phyloP scores from a whole-genome alignment of 2,797 vertebrate species.

The Distichodus sexfasciatus region DNA sequence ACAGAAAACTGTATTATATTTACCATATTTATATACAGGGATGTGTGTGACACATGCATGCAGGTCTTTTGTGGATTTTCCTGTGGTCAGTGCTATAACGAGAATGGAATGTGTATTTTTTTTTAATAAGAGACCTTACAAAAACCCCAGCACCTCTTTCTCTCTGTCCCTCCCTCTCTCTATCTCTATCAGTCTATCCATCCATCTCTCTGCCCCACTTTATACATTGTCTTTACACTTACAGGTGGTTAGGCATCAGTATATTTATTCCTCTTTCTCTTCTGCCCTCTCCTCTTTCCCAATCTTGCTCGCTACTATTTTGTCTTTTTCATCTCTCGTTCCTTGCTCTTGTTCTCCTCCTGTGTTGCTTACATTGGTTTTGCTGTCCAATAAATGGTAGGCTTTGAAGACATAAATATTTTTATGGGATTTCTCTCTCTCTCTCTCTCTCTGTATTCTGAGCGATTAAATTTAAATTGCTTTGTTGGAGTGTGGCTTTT shows the following conservation, averaged over 20 bases:
- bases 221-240: slow-evolving; percentile 50
- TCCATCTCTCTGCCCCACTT: slow-evolving; percentile 14
- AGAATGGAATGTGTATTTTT: slow-evolving; percentile 76
- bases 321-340: slow-evolving; percentile 54
- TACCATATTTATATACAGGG: slow-evolving; percentile 13
- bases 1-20: too few relatives aligned
- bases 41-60: slow-evolving; percentile 7
- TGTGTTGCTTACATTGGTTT: slow-evolving; percentile 42
- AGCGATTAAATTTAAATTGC: slow-evolving; percentile 63
- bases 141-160: slow-evolving; percentile 75
- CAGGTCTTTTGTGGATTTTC: slow-evolving; percentile 41
- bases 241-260: slow-evolving; percentile 60
- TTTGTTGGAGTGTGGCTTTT: slow-evolving; percentile 59
- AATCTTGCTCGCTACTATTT: too few relatives aligned
- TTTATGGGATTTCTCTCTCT: slow-evolving; percentile 55
- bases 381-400: slow-evolving; percentile 59
- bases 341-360: slow-evolving; percentile 32
- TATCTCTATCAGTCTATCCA: slow-evolving; percentile 16
- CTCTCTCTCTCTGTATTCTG: slow-evolving; percentile 37
- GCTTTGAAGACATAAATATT: slow-evolving; percentile 70
- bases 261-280: slow-evolving; percentile 58
- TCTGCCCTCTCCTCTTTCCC: slow-evolving; percentile 50
- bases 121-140: slow-evolving; percentile 78
- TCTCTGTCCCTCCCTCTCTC: too few relatives aligned
- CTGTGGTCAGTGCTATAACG: slow-evolving; percentile 75